These are phyloP conservation scores for Eupeodes latifasciatus DNA, from an alignment of 2,888 invertebrate genomes.

Conservation along the genomic window DNA sequence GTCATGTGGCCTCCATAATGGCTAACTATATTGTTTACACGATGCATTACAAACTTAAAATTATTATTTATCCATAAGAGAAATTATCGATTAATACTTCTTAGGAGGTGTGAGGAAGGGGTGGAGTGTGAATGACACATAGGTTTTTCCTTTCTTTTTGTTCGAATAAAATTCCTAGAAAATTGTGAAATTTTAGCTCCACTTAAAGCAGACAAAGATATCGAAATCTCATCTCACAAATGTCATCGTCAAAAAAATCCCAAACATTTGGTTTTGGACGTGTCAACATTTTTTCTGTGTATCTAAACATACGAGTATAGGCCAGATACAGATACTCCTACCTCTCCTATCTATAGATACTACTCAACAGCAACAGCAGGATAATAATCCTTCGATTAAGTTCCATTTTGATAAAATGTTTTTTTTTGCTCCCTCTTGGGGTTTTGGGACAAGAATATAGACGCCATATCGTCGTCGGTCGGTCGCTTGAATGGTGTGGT, in stretches of 20 bases:
- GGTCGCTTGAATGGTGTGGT: not conserved
- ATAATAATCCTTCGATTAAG: constrained; percentile 46
- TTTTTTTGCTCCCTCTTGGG: not conserved
- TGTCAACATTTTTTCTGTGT: not conserved
- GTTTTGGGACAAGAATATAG: not conserved
- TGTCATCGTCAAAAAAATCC: not conserved
- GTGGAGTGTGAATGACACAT: constrained; percentile 19
- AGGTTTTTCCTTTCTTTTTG: not conserved
- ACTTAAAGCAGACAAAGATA: constrained; percentile 1
- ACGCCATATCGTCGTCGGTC: not conserved
- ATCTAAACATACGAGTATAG: too few species aligned
- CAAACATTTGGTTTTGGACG: not conserved
- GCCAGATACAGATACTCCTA: too few species aligned
- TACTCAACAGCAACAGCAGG: not conserved
- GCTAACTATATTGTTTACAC: constrained; percentile 34
- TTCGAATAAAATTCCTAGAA: not conserved
- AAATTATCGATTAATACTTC: constrained; percentile 25
- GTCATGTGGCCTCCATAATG: not conserved
- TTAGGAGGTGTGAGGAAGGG: not conserved
- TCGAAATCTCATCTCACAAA: too few species aligned
- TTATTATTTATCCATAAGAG: constrained; percentile 35
- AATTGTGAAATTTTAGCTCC: not conserved
- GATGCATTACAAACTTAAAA: constrained; percentile 41
- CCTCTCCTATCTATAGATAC: too few species aligned
- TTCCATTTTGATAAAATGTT: constrained; percentile 40